Evolutionary conservation across 2,113 vertebrate genomes (phyloP), one percentile per base, ranked within the genome.

Genomic region (Takifugu flavidus): DNA sequence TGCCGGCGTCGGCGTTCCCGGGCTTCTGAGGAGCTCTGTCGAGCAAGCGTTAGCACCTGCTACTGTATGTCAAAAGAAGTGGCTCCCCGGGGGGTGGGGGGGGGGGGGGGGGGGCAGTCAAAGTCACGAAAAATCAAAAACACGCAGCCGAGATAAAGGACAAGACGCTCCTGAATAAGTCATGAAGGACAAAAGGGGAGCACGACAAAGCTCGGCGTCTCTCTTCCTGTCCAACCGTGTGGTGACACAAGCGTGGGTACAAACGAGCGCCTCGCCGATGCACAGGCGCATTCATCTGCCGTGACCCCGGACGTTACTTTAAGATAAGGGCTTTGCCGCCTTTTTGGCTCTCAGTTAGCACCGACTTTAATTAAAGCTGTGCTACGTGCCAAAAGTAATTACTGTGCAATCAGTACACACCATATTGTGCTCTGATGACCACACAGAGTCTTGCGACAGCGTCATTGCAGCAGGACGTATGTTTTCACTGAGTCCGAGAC

Each of bases 141-240:
- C 70, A 73, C 31, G 73, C 53, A 67, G 27, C 25, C 29, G 49
- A 62, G 49, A 63, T 42, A 56, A 67, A 79, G 59, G 66, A 77
- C 64, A 49, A 20, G 44, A 56, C 39, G 46, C 53, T 53, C 56
- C 44, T 86, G 74, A 84, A 87, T 86, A 87, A 84, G 79, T 84
- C 50, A 89, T 80, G 55, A 59, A 20, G 60, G 58, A 77, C 70
- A 79, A 84, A 83, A 78, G 77, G 75, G 75, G 80, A 79, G 28
- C 20, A 44, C 61, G 74, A 82, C 78, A 74, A 69, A 72, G 65
- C 55, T 59, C 63, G 59, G 44, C 50, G 66, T 82, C 74, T 61
- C 14, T 13, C 51, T 56, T 15, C 34, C 55, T 62, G 49, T 75
- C 72, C 70, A 84, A 82, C 82, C 82, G 67, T 52, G 28, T 46